Percentiles rank a stretch among this genome's conserved stretches.
Evolutionary conservation across 2,113 vertebrate species (phyloP).

Genomic region (Zonotrichia leucophrys): DNA sequence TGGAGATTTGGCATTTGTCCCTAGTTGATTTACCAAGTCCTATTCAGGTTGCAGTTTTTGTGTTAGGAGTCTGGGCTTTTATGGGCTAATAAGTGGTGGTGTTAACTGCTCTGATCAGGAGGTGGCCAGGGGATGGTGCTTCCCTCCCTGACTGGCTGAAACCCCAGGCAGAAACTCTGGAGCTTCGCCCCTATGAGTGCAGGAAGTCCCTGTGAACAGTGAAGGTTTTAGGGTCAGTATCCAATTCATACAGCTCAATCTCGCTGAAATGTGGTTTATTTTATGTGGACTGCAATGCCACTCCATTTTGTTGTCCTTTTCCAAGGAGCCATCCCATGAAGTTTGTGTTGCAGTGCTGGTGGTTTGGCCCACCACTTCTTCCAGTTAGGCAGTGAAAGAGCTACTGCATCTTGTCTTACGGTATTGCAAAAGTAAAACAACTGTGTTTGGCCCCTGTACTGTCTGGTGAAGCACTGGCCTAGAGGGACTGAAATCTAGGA

Average conservation of each 20-base stretch:
- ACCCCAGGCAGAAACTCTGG: not conserved
- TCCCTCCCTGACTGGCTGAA: not conserved
- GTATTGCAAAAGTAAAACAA: not conserved
- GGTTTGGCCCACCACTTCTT: not conserved
- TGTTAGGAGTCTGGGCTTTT: not conserved
- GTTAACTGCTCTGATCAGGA: not conserved
- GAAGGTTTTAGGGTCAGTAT: not conserved
- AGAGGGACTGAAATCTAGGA: not conserved
- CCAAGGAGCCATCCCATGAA: not conserved
- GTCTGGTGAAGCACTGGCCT: not conserved
- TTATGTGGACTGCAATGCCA: accelerated
- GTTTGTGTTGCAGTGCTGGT: not conserved
- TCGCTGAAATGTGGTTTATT: not conserved
- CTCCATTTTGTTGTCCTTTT: not conserved
- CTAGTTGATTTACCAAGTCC: not conserved
- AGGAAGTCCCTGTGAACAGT: not conserved
- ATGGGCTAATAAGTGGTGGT: not conserved
- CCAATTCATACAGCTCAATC: accelerated
- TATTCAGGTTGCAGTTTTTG: not conserved
- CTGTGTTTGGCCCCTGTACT: not conserved
- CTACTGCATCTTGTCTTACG: not conserved
- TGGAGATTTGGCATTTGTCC: not conserved
- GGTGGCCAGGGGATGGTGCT: not conserved
- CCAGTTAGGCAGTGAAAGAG: not conserved
- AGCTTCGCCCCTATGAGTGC: not conserved